These are phyloP conservation scores for Drosophila teissieri DNA, from an alignment of 1,140 invertebrate genomes.

Conservation along the genomic window DNA sequence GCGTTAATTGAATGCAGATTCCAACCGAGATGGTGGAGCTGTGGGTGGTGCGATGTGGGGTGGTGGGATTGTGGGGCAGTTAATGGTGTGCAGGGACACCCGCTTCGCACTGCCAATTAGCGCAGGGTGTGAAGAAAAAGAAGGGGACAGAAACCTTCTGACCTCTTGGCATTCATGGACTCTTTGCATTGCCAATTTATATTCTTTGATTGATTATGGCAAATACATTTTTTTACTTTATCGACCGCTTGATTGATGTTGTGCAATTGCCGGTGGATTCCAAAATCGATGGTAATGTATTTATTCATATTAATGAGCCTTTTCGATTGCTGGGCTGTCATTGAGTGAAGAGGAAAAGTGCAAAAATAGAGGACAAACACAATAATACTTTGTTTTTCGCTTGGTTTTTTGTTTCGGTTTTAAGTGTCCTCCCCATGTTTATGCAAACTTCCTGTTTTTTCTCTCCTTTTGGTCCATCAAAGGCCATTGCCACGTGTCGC, in stretches of 20 bases:
- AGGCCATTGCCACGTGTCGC: slow-evolving; percentile 51
- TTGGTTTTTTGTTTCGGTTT: neutral
- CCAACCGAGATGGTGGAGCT: slow-evolving; percentile 1
- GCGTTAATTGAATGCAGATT: slow-evolving; percentile 58
- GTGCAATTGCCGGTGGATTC: slow-evolving; percentile 13
- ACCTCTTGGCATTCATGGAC: slow-evolving; percentile 39
- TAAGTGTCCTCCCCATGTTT: slow-evolving; percentile 14
- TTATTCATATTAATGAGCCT: slow-evolving; percentile 50
- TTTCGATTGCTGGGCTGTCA: slow-evolving; percentile 17
- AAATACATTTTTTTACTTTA: slow-evolving; percentile 46
- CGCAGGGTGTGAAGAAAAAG: slow-evolving; percentile 2
- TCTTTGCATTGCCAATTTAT: slow-evolving; percentile 34
- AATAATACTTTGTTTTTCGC: slow-evolving; percentile 4
- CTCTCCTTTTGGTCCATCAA: slow-evolving; percentile 17
- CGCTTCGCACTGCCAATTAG: slow-evolving; percentile 46
- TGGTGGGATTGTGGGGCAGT: neutral
- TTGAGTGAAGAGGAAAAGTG: neutral
- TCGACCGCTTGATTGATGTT: slow-evolving; percentile 46
- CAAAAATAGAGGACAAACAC: slow-evolving; percentile 21
- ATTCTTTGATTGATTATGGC: slow-evolving; percentile 53
- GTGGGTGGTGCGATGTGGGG: neutral
- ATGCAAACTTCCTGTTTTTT: slow-evolving; percentile 4
- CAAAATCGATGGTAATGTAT: slow-evolving; percentile 35
- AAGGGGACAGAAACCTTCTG: slow-evolving; percentile 1
- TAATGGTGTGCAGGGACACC: slow-evolving; percentile 11